phyloP scores from a whole-genome alignment of 1,140 invertebrate species.

The Eupristina koningsbergeri region DNA sequence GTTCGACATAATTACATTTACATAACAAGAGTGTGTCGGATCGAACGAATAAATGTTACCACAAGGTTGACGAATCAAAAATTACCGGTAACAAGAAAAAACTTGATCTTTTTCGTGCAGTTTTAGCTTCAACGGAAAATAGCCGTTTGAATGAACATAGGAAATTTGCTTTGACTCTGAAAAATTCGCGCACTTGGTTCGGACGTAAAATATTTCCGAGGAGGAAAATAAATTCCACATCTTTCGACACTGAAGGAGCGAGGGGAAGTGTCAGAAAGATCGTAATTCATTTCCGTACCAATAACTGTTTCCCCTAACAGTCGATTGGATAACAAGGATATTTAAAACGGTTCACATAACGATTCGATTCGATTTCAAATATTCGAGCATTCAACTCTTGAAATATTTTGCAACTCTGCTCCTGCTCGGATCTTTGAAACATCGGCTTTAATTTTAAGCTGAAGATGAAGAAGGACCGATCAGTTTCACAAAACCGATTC shows the following conservation, averaged over 20 bases:
- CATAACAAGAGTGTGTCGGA: background rate
- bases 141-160: background rate
- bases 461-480: background rate
- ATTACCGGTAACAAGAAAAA: background rate
- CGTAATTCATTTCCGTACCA: background rate
- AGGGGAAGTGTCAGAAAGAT: background rate
- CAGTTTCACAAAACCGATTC: too few species aligned
- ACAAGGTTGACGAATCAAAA: background rate
- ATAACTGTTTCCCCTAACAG: background rate
- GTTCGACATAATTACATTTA: background rate
- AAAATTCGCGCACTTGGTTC: background rate
- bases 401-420: background rate
- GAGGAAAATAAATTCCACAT: conserved; percentile 6
- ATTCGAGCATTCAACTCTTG: too few species aligned
- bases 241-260: background rate
- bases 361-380: background rate
- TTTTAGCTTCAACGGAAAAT: background rate
- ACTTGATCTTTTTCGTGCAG: background rate
- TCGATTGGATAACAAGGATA: background rate
- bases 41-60: background rate
- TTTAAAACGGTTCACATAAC: background rate
- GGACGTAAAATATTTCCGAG: background rate
- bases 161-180: background rate
- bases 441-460: background rate
- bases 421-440: background rate